Percentiles rank a stretch among this genome's conserved stretches.
phyloP scores from a whole-genome alignment of 2,797 vertebrate genomes.

The Sylvilagus floridanus region DNA sequence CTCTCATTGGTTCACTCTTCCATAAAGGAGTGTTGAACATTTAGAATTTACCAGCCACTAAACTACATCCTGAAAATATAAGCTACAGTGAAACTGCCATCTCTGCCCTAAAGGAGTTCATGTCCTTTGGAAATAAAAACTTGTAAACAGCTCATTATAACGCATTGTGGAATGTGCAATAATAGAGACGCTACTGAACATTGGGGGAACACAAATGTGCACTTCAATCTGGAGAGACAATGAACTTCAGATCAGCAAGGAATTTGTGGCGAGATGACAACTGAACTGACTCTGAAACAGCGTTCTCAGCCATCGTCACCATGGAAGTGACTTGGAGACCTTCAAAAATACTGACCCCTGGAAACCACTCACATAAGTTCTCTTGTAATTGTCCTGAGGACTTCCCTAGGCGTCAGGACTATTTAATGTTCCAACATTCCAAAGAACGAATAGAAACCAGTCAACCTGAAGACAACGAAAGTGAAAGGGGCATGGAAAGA shows the following conservation, averaged over 20 bases:
- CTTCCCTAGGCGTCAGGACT: not conserved
- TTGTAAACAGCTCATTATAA: conserved; percentile 53
- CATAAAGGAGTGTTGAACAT: not conserved
- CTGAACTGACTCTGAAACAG: not conserved
- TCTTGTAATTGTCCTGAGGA: not conserved
- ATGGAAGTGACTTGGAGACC: not conserved
- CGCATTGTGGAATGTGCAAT: not conserved
- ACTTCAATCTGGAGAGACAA: not conserved
- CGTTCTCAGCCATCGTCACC: not conserved
- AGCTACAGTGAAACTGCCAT: not conserved
- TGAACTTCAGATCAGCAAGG: not conserved
- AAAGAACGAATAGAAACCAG: conserved; percentile 22
- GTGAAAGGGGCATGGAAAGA: not conserved
- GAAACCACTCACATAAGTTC: not conserved
- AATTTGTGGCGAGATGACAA: not conserved
- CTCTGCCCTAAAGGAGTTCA: not conserved
- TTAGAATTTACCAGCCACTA: not conserved
- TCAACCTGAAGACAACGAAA: not conserved
- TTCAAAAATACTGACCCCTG: not conserved
- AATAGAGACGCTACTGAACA: conserved; percentile 51
- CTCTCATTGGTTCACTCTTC: not conserved
- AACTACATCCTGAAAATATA: conserved; percentile 25
- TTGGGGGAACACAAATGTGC: conserved; percentile 24
- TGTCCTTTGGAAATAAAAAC: not conserved
- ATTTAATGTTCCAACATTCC: not conserved